These are phyloP conservation scores for Cirrhinus molitorella DNA, from an alignment of 2,797 vertebrate genomes.

Conservation along the genomic window DNA sequence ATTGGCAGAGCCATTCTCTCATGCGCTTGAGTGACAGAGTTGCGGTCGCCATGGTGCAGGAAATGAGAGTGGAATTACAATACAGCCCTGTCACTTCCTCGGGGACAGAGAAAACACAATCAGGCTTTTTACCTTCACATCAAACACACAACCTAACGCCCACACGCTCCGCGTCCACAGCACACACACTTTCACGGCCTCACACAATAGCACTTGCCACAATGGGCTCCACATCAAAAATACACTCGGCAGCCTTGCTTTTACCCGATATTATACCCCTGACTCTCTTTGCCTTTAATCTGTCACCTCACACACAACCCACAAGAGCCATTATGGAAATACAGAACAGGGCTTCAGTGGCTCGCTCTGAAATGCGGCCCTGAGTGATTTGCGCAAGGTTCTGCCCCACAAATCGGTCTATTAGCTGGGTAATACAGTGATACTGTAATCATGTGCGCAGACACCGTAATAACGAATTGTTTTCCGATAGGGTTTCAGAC, in stretches of 20 bases:
- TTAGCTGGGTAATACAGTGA: conserved; percentile 26
- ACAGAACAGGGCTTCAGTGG: conserved; percentile 14
- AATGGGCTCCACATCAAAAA: conserved; percentile 46
- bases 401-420: conserved; percentile 28
- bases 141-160: conserved; percentile 58
- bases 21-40: conserved; percentile 77
- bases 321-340: conserved; percentile 53
- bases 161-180: conserved; percentile 33
- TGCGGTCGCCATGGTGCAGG: conserved; percentile 71
- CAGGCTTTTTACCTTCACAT: conserved; percentile 70
- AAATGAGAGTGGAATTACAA: conserved; percentile 84
- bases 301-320: conserved; percentile 44
- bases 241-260: conserved; percentile 46
- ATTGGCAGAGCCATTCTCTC: conserved; percentile 80
- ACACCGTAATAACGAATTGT: conserved; percentile 25
- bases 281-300: conserved; percentile 55
- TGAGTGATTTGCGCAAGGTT: conserved; percentile 39
- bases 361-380: conserved; percentile 17
- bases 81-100: conserved; percentile 79
- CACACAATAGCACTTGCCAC: conserved; percentile 49
- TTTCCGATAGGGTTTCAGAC: neutral
- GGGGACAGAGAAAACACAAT: conserved; percentile 78
- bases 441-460: conserved; percentile 26
- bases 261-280: conserved; percentile 56
- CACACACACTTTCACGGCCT: conserved; percentile 22